Conservation (phyloP, 53 echinoderm and acorn worm genomes). For the Zoroaster sp. region DNA sequence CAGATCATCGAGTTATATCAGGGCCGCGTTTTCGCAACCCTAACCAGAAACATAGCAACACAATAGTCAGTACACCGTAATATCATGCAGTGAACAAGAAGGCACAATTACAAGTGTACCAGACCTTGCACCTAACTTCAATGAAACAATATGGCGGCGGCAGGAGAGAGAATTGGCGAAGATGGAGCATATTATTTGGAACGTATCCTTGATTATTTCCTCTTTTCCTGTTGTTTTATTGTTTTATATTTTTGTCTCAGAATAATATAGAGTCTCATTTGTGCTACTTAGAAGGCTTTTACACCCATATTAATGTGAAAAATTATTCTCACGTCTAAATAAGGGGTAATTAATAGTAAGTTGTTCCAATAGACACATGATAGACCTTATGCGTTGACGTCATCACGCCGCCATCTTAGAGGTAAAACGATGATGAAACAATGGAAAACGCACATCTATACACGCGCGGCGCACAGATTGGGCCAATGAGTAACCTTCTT, state of each 20-base stretch:
- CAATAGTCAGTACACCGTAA: constrained; percentile 24
- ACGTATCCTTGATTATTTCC: constrained; percentile 84
- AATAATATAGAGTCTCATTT: not conserved
- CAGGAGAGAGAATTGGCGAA: constrained; percentile 78
- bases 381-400: no score
- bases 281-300: not conserved
- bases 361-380: no score
- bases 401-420: no score
- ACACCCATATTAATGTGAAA: no score
- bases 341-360: no score
- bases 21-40: no score
- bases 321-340: no score
- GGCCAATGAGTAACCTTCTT: no score
- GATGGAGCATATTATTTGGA: constrained; percentile 95
- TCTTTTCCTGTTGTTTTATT: not conserved
- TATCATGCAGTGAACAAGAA: not conserved
- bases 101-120: not conserved
- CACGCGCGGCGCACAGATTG: no score
- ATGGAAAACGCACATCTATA: no score
- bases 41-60: constrained; percentile 39
- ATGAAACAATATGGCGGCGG: constrained; percentile 71
- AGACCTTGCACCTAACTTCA: not conserved
- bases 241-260: not conserved
- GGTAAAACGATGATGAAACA: no score
- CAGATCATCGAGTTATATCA: no score